A percentile compares a stretch with the other conserved stretches of the same genome.
Conservation (phyloP, 2,888 invertebrate species). For the Eupeodes luniger region DNA sequence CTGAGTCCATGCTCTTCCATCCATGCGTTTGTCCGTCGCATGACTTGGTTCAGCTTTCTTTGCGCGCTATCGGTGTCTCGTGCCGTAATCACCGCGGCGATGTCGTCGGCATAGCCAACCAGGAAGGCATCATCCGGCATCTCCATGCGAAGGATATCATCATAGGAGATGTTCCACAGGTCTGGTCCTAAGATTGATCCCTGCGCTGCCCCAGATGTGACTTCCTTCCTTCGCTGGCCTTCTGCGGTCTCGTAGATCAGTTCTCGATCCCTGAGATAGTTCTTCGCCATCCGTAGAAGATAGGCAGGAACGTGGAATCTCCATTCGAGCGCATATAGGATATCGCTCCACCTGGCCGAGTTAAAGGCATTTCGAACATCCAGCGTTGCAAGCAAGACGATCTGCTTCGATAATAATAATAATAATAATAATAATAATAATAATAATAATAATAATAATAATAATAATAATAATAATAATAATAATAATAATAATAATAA, state of each 20-base stretch:
- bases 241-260: slow-evolving; percentile 16
- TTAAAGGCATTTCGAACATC: no score
- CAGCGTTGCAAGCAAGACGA: slow-evolving; percentile 61
- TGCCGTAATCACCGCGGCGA: no score
- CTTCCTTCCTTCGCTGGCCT: background rate
- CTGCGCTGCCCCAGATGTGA: slow-evolving; percentile 22
- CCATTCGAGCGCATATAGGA: background rate
- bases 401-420: no score
- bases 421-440: no score
- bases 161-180: slow-evolving; percentile 44
- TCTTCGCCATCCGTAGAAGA: slow-evolving; percentile 3
- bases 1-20: no score
- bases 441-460: no score
- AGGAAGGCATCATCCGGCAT: slow-evolving; percentile 44
- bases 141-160: slow-evolving; percentile 34
- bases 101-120: slow-evolving; percentile 48
- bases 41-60: no score
- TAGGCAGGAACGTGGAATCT: background rate
- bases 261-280: background rate
- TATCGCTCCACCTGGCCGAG: slow-evolving; percentile 44
- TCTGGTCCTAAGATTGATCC: slow-evolving; percentile 32
- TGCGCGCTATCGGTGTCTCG: no score
- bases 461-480: no score
- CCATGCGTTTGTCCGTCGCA: no score
- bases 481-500: no score